Percentiles rank a stretch among this genome's conserved stretches.
phyloP scores from a whole-genome alignment of 2,797 vertebrate genomes.

The Chromis chromis region DNA sequence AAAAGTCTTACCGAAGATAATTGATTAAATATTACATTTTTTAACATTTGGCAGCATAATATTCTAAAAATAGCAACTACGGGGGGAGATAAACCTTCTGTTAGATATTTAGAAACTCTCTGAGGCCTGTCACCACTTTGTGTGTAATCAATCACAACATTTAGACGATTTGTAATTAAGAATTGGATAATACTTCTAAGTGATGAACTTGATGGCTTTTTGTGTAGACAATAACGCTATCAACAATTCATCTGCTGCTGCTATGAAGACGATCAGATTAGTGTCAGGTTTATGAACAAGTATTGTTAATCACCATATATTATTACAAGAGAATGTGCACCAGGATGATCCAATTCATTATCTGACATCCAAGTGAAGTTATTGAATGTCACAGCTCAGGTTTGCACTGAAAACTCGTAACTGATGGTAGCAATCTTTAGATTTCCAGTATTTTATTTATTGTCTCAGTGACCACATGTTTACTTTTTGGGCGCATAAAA shows the following conservation, averaged over 20 bases:
- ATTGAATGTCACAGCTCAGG: background rate
- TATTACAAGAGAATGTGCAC: constrained; percentile 11
- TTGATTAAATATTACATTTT: background rate
- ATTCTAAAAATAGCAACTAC: constrained; percentile 4
- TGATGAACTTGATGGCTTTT: constrained; percentile 32
- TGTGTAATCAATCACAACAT: constrained; percentile 26
- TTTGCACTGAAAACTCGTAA: no score
- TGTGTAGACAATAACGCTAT: constrained; percentile 24
- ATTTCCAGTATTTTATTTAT: no score
- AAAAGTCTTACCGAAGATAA: no score
- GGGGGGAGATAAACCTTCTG: no score
- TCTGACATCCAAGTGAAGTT: constrained; percentile 7
- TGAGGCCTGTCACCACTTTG: background rate
- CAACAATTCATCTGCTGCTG: constrained; percentile 15
- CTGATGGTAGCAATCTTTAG: no score
- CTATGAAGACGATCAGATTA: background rate
- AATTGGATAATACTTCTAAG: constrained; percentile 20
- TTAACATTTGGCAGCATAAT: constrained; percentile 15
- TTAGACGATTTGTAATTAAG: constrained; percentile 38
- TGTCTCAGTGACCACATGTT: background rate
- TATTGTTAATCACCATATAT: constrained; percentile 22
- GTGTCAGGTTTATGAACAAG: constrained; percentile 19
- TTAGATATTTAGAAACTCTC: no score
- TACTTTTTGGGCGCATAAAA: background rate
- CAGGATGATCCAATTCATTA: constrained; percentile 5